Conservation (phyloP, 23 tunicate genomes). For the Phallusia fumigata region DNA sequence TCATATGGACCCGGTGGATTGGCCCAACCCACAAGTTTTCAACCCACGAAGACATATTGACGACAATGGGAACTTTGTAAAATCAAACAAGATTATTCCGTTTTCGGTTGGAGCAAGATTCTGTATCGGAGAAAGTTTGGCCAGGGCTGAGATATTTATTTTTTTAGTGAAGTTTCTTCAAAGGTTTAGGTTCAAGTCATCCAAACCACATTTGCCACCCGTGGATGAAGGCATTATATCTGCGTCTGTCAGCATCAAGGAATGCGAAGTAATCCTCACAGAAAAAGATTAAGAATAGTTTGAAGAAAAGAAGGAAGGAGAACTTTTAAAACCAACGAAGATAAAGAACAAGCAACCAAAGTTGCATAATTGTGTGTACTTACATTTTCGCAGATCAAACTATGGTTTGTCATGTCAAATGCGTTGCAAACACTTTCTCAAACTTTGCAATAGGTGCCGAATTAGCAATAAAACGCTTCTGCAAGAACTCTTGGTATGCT, state of each 20-base stretch:
- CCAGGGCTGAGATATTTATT: conserved; percentile 21
- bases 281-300: too few species aligned
- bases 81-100: conserved; percentile 37
- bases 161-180: conserved; percentile 28
- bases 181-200: conserved; percentile 1
- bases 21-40: conserved; percentile 24
- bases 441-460: too few species aligned
- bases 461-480: too few species aligned
- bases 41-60: conserved; percentile 45
- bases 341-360: too few species aligned
- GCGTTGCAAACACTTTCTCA: too few species aligned
- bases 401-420: too few species aligned
- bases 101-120: conserved; percentile 41
- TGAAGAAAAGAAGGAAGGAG: too few species aligned
- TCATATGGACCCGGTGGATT: conserved; percentile 16
- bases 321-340: too few species aligned
- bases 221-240: background rate
- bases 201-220: background rate
- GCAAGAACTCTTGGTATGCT: too few species aligned
- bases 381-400: too few species aligned
- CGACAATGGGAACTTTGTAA: conserved; percentile 32
- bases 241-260: background rate
- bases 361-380: too few species aligned
- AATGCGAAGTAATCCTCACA: background rate
- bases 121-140: conserved; percentile 28